Evolutionary conservation across 2,888 invertebrate genomes (phyloP), one percentile per base, ranked within the genome.

Genomic region (Euzophera pinguis): DNA sequence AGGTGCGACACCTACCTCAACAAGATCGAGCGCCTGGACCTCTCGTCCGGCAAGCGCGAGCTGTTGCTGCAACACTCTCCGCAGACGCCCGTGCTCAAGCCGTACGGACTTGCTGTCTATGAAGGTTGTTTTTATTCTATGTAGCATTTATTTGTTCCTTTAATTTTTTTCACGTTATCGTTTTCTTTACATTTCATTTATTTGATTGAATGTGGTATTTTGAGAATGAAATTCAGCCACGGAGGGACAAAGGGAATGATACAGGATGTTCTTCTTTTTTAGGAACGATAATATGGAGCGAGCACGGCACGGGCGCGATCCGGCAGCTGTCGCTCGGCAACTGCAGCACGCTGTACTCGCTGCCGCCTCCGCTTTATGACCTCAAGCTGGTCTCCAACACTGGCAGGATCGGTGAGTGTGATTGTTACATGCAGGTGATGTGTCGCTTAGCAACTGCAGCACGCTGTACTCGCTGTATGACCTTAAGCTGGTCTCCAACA

Each of bases 1-100:
- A 90, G 90, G 91, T 95, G 95, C 70, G 96, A 97, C 84, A 93
- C 94, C 0, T 92, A 90, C 62, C 78, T 92, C 58, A 91, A 94
- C 72, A 92, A 90, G 56, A 93, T 97, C 57, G 94, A 95, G 72
- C 78, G 84, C 7, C 60, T 83, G 64, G 55, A 45, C 17, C 78
- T 92, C 93, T 29, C 57, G 29, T 64, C 65, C n/a, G 71, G 68
- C 51, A 54, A 43, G 60, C 75, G 86, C 29, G 59, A 67, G 60
- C 65, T 92, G 50, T 77, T 95, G 37, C 84, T 91, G 51, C 78
- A 67, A 9, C 78, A 85, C 53, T 66, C 78, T 35, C 59, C 81
- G 17, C 71, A 39, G 50, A 53, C 80, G 42, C 79, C 84, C 9
- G 74, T 93, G 52, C 90, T 92, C 50, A 93, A 93, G 75, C 95